Conservation (phyloP, 2,888 invertebrate genomes). For the Pseudococcus viburni region DNA sequence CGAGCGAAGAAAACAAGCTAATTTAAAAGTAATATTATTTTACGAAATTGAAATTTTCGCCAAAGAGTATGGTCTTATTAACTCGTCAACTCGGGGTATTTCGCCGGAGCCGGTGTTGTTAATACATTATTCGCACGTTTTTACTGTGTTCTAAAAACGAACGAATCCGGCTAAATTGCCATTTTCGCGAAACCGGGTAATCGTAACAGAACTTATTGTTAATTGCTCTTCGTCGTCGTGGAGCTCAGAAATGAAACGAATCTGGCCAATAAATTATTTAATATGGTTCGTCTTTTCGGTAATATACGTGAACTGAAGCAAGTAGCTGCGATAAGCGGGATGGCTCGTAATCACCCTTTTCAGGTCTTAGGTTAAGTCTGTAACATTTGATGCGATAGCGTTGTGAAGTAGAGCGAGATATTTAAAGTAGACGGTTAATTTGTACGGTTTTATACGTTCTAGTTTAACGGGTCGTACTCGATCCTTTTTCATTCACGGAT, state of each 20-base stretch:
- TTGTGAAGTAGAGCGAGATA: constrained; percentile 9
- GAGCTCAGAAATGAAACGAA: not conserved
- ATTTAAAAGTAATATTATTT: constrained; percentile 30
- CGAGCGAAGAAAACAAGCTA: constrained; percentile 6
- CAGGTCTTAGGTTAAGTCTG: not conserved
- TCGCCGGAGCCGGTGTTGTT: not conserved
- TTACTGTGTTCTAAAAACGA: not conserved
- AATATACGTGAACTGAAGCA: not conserved
- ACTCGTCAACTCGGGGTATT: not conserved
- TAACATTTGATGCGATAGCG: not conserved
- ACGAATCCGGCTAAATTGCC: not conserved
- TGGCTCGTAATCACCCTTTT: not conserved
- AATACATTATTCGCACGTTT: constrained; percentile 22
- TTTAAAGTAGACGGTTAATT: constrained; percentile 12
- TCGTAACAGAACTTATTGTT: not conserved
- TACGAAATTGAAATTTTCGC: constrained; percentile 24
- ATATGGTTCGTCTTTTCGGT: not conserved
- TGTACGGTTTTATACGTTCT: not conserved
- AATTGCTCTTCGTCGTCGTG: not conserved
- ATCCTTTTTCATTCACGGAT: not conserved
- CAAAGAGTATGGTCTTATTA: constrained; percentile 1
- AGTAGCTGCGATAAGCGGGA: not conserved
- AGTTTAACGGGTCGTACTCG: not conserved
- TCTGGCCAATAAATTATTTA: constrained; percentile 22
- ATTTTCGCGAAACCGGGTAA: not conserved